phyloP scores from a whole-genome alignment of 92 coral and sea anemone genomes.

The Siderastrea radians region DNA sequence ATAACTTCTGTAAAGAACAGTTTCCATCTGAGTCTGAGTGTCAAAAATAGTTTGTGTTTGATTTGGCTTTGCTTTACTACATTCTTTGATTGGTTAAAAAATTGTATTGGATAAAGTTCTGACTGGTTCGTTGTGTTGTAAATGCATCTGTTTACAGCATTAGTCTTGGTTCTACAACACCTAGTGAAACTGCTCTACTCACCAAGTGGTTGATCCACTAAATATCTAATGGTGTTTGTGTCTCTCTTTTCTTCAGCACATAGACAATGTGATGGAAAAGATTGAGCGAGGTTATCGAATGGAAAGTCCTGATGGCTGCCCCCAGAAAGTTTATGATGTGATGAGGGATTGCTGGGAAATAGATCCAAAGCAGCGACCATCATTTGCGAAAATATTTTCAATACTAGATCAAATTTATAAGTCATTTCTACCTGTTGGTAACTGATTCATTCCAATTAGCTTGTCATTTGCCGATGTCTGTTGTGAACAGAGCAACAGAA shows the following conservation, averaged over 20 bases:
- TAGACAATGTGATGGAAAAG: slow-evolving; percentile 80
- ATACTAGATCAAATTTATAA: slow-evolving; percentile 50
- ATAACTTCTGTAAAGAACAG: no score
- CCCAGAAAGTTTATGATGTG: slow-evolving; percentile 70
- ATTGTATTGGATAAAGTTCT: no score
- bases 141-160: no score
- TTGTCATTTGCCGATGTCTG: neutral
- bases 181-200: no score
- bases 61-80: no score
- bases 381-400: slow-evolving; percentile 75
- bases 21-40: no score
- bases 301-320: slow-evolving; percentile 96
- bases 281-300: slow-evolving; percentile 91
- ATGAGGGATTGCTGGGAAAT: slow-evolving; percentile 93
- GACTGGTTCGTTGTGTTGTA: no score
- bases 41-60: no score
- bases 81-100: no score
- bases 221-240: neutral
- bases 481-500: no score
- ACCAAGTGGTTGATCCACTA: neutral
- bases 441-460: neutral
- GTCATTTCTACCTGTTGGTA: slow-evolving; percentile 41
- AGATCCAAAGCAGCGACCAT: slow-evolving; percentile 78
- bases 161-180: no score
- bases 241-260: slow-evolving; percentile 72